Conservation (phyloP, 2,113 vertebrate species). For the Gracilinanus agilis region DNA sequence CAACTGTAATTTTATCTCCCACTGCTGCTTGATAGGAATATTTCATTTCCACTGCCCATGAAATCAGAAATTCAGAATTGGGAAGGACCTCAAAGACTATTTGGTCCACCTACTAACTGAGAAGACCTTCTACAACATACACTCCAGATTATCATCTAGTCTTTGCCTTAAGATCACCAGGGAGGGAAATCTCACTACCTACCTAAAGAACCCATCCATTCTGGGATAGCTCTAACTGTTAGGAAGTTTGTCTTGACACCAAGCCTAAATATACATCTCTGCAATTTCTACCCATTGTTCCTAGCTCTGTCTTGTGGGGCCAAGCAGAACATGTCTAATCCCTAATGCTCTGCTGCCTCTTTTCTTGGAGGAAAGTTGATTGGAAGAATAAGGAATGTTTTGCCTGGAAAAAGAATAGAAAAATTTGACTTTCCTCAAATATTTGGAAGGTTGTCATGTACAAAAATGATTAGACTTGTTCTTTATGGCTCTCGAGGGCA, state of each 20-base stretch:
- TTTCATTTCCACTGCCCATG: neutral
- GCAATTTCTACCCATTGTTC: neutral
- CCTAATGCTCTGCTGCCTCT: neutral
- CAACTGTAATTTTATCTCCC: neutral
- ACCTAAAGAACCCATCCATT: neutral
- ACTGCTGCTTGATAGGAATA: neutral
- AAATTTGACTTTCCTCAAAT: neutral
- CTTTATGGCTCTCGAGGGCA: neutral
- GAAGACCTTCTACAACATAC: neutral
- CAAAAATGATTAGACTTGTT: neutral
- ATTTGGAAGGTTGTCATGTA: neutral
- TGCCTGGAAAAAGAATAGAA: neutral
- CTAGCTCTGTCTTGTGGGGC: neutral
- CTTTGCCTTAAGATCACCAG: neutral
- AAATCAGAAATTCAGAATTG: neutral
- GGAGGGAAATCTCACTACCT: neutral
- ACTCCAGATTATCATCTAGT: neutral
- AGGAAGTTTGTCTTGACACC: neutral
- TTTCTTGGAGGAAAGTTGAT: neutral
- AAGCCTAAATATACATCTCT: neutral
- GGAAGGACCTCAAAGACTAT: neutral
- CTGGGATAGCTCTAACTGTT: neutral
- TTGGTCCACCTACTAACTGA: neutral
- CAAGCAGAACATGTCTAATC: neutral
- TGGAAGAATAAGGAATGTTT: neutral